These are phyloP conservation scores for Mus spretus DNA, from an alignment of 2,797 vertebrate genomes.

Conservation along the genomic window DNA sequence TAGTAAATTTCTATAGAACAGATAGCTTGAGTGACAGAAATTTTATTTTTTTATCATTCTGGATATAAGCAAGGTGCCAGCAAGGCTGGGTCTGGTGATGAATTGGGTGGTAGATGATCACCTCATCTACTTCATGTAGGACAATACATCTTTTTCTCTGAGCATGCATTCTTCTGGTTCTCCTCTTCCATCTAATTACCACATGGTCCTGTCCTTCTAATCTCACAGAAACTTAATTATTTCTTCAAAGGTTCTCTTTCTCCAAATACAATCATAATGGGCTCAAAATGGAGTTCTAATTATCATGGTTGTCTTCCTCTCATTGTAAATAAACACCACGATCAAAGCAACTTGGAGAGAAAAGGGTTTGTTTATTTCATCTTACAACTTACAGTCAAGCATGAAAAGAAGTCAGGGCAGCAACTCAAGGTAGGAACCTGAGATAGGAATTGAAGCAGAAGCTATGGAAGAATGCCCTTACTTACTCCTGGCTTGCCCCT, in stretches of 20 bases:
- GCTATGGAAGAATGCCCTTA: not conserved
- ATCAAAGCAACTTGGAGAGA: not conserved
- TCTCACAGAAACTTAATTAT: not conserved
- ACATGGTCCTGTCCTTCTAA: not conserved
- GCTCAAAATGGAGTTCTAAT: not conserved
- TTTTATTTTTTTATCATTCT: not conserved
- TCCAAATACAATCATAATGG: not conserved
- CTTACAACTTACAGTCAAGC: not conserved
- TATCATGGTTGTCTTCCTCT: not conserved
- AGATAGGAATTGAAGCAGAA: not conserved
- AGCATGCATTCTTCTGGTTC: not conserved
- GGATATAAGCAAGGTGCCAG: not conserved
- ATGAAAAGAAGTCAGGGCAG: not conserved
- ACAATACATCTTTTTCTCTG: not conserved
- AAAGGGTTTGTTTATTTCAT: not conserved
- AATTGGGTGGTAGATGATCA: too few relatives aligned
- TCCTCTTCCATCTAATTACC: not conserved
- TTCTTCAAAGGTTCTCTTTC: not conserved
- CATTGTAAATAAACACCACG: not conserved
- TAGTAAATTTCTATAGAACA: constrained; percentile 16
- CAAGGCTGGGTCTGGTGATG: not conserved
- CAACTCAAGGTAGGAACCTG: not conserved
- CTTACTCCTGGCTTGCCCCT: not conserved
- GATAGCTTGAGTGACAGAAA: not conserved
- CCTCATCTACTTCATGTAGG: not conserved